Percentiles rank a stretch among this genome's conserved stretches.
Conservation (phyloP, 1,140 invertebrate genomes). For the Nilaparvata lugens region DNA sequence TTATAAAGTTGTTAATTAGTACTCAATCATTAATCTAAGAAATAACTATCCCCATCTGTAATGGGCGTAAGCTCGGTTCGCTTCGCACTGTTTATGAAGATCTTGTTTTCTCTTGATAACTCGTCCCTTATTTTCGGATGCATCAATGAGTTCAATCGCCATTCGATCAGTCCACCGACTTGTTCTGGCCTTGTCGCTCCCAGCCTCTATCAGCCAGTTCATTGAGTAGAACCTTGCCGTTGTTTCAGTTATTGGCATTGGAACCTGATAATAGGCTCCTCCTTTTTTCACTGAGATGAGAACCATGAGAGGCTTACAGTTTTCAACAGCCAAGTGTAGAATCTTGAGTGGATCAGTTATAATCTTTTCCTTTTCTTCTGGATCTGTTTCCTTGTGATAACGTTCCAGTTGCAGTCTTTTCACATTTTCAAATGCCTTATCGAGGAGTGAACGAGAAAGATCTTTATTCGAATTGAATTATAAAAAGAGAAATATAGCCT, state of each 20-base stretch:
- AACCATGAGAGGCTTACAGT: slow-evolving; percentile 66
- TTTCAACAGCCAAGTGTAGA: slow-evolving; percentile 71
- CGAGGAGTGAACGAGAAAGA: too few relatives aligned
- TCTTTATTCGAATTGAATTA: too few relatives aligned
- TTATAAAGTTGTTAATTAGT: too few relatives aligned
- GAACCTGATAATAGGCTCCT: slow-evolving; percentile 80
- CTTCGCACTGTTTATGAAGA: slow-evolving; percentile 77
- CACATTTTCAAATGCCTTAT: slow-evolving; percentile 68
- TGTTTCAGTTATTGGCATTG: slow-evolving; percentile 60
- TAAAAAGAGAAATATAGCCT: too few relatives aligned
- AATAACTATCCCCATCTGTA: slow-evolving; percentile 64
- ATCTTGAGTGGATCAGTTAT: slow-evolving; percentile 65
- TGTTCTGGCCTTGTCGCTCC: slow-evolving; percentile 51
- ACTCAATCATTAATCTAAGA: too few relatives aligned
- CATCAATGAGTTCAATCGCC: slow-evolving; percentile 62
- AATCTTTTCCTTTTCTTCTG: slow-evolving; percentile 54
- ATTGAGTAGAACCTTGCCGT: slow-evolving; percentile 65
- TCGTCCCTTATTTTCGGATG: slow-evolving; percentile 59
- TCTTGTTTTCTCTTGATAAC: slow-evolving; percentile 77
- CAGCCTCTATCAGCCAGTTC: slow-evolving; percentile 74
- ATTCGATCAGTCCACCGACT: slow-evolving; percentile 49
- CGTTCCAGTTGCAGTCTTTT: slow-evolving; percentile 74
- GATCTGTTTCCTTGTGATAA: slow-evolving; percentile 53
- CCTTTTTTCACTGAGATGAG: slow-evolving; percentile 64
- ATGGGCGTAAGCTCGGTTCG: slow-evolving; percentile 83